phyloP scores from a whole-genome alignment of 2,888 invertebrate genomes.

The Acanthacorydalis orientalis region DNA sequence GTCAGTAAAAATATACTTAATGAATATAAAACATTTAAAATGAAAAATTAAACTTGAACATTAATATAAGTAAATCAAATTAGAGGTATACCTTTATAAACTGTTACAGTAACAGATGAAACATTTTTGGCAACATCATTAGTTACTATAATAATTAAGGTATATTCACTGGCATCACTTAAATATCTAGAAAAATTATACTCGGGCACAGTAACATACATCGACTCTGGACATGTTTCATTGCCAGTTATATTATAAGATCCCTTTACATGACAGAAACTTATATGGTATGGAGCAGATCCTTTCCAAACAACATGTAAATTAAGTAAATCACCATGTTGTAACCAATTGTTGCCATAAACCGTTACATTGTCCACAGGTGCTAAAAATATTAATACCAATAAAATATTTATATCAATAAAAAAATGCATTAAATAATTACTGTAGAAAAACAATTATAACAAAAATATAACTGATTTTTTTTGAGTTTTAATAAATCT shows the following conservation, averaged over 20 bases:
- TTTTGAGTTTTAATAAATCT: not conserved
- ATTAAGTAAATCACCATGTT: conserved; percentile 60
- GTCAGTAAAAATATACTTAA: too few species aligned
- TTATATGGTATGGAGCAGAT: conserved; percentile 54
- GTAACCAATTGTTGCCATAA: conserved; percentile 64
- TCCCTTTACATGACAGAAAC: conserved; percentile 42
- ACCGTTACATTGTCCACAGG: conserved; percentile 53
- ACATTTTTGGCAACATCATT: conserved; percentile 58
- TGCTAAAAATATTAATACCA: conserved; percentile 31
- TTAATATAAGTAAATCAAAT: too few species aligned
- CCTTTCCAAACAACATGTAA: conserved; percentile 58
- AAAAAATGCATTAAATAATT: not conserved
- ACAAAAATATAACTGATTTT: not conserved
- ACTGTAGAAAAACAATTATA: not conserved
- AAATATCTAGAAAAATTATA: conserved; percentile 54
- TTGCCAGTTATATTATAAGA: conserved; percentile 56
- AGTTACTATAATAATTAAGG: conserved; percentile 58
- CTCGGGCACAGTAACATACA: conserved; percentile 31
- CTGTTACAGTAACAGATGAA: conserved; percentile 56
- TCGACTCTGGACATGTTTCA: conserved; percentile 43
- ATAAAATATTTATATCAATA: not conserved
- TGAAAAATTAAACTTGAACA: too few species aligned
- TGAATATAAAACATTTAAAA: too few species aligned
- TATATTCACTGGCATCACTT: conserved; percentile 48
- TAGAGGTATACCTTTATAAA: conserved; percentile 55